These are phyloP conservation scores for Scaptomyza graminum DNA, from an alignment of 1,140 invertebrate species.

Conservation along the genomic window DNA sequence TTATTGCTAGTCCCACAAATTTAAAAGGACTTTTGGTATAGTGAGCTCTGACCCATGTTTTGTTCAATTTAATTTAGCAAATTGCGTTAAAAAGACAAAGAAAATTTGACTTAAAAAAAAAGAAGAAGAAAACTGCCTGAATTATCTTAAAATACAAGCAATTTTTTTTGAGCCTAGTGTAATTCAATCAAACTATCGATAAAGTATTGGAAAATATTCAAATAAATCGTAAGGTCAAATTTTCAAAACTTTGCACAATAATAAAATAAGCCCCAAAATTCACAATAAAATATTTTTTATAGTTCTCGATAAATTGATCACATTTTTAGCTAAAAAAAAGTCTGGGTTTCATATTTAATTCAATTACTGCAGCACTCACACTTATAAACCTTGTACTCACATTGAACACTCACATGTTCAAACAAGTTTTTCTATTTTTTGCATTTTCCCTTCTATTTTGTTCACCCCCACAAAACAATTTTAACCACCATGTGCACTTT, in stretches of 20 bases:
- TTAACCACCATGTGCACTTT: conserved; percentile 10
- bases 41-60: conserved; percentile 10
- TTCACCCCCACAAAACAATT: not conserved
- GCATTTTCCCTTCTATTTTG: not conserved
- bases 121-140: too few relatives aligned
- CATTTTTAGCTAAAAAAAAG: not conserved
- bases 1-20: conserved; percentile 20
- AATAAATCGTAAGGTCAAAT: too few relatives aligned
- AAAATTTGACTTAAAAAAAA: too few relatives aligned
- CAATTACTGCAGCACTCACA: not conserved
- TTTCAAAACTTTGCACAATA: too few relatives aligned
- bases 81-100: conserved; percentile 18
- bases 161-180: too few relatives aligned
- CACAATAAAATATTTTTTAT: too few relatives aligned
- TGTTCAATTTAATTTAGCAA: conserved; percentile 37
- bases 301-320: too few relatives aligned
- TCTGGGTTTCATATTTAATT: not conserved
- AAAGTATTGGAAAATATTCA: too few relatives aligned
- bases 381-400: not conserved
- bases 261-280: too few relatives aligned
- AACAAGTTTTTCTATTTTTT: not conserved
- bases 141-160: too few relatives aligned
- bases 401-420: not conserved
- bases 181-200: too few relatives aligned
- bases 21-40: conserved; percentile 4